Percentiles rank a stretch among this genome's conserved stretches.
These are phyloP conservation scores for Mythimna loreyi DNA, from an alignment of 2,888 invertebrate species.

Conservation along the genomic window DNA sequence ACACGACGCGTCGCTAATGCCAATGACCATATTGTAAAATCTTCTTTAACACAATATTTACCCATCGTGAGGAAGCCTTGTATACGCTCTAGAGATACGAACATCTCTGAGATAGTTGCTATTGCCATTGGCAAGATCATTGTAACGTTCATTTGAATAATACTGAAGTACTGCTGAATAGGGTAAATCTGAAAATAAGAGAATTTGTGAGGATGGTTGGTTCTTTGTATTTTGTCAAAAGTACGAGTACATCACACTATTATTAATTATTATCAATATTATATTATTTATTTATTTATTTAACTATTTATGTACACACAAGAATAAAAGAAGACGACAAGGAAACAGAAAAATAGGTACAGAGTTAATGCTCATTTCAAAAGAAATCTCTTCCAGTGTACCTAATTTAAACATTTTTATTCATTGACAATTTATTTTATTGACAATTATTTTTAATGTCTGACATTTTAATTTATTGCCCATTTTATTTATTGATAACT, in stretches of 20 bases:
- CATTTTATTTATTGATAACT: too few relatives aligned
- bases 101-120: constrained; percentile 90
- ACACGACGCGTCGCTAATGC: constrained; percentile 12
- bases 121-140: constrained; percentile 90
- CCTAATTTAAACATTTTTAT: too few relatives aligned
- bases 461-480: too few relatives aligned
- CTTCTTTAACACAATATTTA: constrained; percentile 65
- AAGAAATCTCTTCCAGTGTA: too few relatives aligned
- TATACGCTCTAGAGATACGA: constrained; percentile 90
- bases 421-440: too few relatives aligned
- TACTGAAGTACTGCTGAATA: constrained; percentile 90
- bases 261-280: too few relatives aligned
- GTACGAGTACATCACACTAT: background rate
- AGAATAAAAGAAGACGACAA: too few relatives aligned
- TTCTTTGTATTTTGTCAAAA: background rate
- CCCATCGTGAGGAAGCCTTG: constrained; percentile 90
- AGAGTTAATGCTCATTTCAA: too few relatives aligned
- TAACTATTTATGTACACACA: too few relatives aligned
- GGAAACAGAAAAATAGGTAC: too few relatives aligned
- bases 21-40: constrained; percentile 22
- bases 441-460: too few relatives aligned
- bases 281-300: too few relatives aligned
- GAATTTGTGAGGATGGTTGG: background rate
- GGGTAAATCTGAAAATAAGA: constrained; percentile 89
- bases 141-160: constrained; percentile 90